These are phyloP conservation scores for Leptocoma aspasia DNA, from an alignment of 2,113 vertebrate genomes.

Conservation along the genomic window DNA sequence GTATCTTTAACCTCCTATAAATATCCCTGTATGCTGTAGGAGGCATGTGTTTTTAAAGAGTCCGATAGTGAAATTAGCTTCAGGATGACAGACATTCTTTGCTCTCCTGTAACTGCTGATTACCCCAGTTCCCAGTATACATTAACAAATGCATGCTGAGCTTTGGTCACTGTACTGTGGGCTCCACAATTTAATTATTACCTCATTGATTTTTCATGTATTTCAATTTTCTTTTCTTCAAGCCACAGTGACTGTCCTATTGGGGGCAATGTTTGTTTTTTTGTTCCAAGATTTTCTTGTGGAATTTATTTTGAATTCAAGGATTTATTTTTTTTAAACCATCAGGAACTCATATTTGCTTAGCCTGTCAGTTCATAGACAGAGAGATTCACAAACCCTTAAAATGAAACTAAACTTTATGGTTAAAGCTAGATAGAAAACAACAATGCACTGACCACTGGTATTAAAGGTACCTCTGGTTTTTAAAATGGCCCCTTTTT, in stretches of 20 bases:
- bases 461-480: conserved; percentile 55
- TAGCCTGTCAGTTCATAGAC: not conserved
- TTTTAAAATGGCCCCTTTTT: conserved; percentile 69
- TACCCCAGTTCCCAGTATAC: conserved; percentile 58
- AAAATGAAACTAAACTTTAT: conserved; percentile 2
- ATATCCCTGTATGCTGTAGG: conserved; percentile 78
- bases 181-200: conserved; percentile 79
- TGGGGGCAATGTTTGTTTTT: conserved; percentile 69
- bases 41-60: conserved; percentile 77
- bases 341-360: conserved; percentile 43
- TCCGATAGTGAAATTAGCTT: conserved; percentile 73
- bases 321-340: conserved; percentile 25
- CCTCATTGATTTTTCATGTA: conserved; percentile 83
- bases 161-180: conserved; percentile 46
- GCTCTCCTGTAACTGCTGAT: conserved; percentile 71
- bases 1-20: conserved; percentile 89
- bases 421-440: conserved; percentile 44
- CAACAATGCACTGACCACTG: conserved; percentile 32
- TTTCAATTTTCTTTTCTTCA: conserved; percentile 79
- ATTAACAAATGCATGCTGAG: conserved; percentile 70
- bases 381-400: not conserved
- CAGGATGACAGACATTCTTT: conserved; percentile 61
- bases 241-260: conserved; percentile 62
- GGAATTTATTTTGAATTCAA: conserved; percentile 68
- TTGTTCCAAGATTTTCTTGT: conserved; percentile 65